Evolutionary conservation across 2,797 vertebrate genomes (phyloP), one percentile per base, ranked within the genome.

Genomic region (Dermochelys coriacea): DNA sequence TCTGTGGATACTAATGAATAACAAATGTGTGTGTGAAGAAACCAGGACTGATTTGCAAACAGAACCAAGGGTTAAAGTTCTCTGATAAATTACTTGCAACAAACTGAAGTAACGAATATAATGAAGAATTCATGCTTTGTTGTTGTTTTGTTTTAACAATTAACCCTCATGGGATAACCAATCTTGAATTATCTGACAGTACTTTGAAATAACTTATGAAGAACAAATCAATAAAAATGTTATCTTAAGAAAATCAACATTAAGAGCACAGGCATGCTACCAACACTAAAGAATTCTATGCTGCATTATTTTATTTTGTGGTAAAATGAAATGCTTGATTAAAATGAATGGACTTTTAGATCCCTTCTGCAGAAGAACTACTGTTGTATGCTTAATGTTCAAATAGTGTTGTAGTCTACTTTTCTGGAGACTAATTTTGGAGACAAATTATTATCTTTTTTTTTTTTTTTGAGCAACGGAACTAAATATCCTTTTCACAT

Each of bases 191-290:
- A 78, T 74, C 18, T 85, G 91, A 74, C 82, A 79, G 23, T 71
- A 87, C 10, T 91, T 94, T 64, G 45, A 91, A 93, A 81, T 93
- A 91, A 80, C 88, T 61, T 34, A 61, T 5, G 12, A 61, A 61
- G 27, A 61, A 59, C 57, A 45, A 45, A 49, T 49, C 49, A 49
- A 49, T 49, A 49, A 11, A 49, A 49, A 49, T 49, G 4, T 87
- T 85, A 92, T 90, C 45, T 88, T 87, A 78, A 88, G 85, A 74
- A 51, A 92, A 51, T 86, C 3, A 50, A 45, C 47, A 10, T 45
- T 92, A 87, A 74, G 19, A 74, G 37, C 1, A 1, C 41, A 71
- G 23, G 64, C 12, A 75, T 2, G 1, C 68, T 84, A 34, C 34
- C 27, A 84, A 51, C 82, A 71, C 23, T 5, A 29, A 87, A 91